Evolutionary conservation across 92 coral and sea anemone genomes (phyloP), one percentile per base, ranked within the genome.

Genomic region (Phenganax marumi): DNA sequence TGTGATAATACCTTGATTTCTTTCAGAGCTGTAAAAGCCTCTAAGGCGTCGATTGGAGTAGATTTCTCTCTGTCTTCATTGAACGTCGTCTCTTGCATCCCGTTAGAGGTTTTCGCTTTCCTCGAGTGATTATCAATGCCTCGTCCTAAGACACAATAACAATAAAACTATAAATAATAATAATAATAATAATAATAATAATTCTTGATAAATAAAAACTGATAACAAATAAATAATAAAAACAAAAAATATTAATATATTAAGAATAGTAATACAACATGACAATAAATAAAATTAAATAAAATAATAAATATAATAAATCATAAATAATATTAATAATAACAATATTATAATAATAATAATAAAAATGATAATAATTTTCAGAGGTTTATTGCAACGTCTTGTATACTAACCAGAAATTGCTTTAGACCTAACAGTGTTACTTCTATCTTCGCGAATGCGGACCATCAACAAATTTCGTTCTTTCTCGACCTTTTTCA

Each of bases 381-480:
- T 33, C 5, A 33, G 43, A 33, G 2, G 5, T 33, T 33, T 33
- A 33, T 33, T 33, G 5, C 5, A 33, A 58, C 9, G 6, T 58
- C 23, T 16, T 18, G 5, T 58, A 58, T 8, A 14, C 65, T 52
- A 53, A 72, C 86, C 86, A 43, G 79, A 80, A 57, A 52, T 83
- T 10, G 93, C 88, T 39, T 33, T 68, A 8, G 53, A 55, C 68
- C 91, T 87, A 10, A 89, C 84, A 50, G 85, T 68, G 48, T 77
- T 86, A 24, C 92, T 87, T 10, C 97, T 92, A 63, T 94, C 98
- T 68, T 94, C 94, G 55, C 97, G 71, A 0, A 94, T 92, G 46
- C 92, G 90, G 46, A 93, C 92, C 90, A 90, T 79, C 49, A 94
- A 81, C 93, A 92, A 87, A 70, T 94, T 93, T 68, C 90, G 87